These are phyloP conservation scores for Graptemys geographica DNA, from an alignment of 2,797 vertebrate genomes.

Conservation along the genomic window DNA sequence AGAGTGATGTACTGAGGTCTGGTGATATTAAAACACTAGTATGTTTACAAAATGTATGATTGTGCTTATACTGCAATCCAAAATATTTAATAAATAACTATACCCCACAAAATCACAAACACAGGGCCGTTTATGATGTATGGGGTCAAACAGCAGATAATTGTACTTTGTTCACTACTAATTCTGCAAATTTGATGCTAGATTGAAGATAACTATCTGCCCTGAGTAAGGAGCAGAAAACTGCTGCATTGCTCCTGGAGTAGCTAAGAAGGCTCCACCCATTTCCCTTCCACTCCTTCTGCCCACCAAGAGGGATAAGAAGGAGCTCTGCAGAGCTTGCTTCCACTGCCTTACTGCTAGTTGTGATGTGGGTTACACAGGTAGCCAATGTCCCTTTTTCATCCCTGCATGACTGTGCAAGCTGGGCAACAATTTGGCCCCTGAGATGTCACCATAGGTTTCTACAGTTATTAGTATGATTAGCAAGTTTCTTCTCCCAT, in stretches of 20 bases:
- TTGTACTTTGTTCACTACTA: neutral
- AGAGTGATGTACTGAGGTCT: slow-evolving; percentile 28
- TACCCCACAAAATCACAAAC: neutral
- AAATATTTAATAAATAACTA: slow-evolving; percentile 29
- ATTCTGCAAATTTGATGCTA: neutral
- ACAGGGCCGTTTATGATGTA: neutral
- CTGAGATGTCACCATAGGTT: rapidly evolving
- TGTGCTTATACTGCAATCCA: neutral
- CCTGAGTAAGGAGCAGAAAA: neutral
- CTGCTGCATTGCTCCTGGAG: neutral
- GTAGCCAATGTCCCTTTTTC: neutral
- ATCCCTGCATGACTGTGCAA: neutral
- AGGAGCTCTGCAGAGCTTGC: neutral
- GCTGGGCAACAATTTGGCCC: neutral
- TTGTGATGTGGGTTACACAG: neutral
- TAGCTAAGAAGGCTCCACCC: neutral
- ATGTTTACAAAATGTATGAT: slow-evolving; percentile 14
- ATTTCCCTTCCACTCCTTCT: neutral
- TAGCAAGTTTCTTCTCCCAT: neutral
- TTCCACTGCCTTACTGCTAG: neutral
- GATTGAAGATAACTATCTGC: neutral
- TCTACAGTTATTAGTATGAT: neutral
- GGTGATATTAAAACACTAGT: slow-evolving; percentile 30
- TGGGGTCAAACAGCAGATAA: rapidly evolving
- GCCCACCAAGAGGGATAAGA: rapidly evolving